Evolutionary conservation across 2,113 vertebrate genomes (phyloP).

Genomic region (Epinephelus cyanopodus): DNA sequence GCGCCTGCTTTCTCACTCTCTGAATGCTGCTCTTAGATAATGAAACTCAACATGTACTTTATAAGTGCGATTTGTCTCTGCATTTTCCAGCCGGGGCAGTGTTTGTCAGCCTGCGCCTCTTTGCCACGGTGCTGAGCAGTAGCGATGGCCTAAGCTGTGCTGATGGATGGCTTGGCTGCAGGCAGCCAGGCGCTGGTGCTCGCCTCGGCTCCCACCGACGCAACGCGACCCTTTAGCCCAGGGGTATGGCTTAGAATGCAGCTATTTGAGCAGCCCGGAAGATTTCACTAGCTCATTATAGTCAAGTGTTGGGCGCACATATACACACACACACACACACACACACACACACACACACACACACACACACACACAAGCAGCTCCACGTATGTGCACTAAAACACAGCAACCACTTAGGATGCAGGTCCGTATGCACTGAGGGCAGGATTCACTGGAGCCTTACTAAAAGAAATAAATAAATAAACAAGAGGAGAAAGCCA

Average conservation of each 20-base stretch:
- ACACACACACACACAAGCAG: constrained; percentile 30
- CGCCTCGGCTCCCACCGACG: constrained; percentile 58
- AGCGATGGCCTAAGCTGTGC: constrained; percentile 69
- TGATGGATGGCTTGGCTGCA: constrained; percentile 75
- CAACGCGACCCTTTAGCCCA: constrained; percentile 63
- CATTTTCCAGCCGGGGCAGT: constrained; percentile 34
- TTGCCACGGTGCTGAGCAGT: constrained; percentile 68
- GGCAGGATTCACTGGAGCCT: constrained; percentile 38
- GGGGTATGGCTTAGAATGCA: constrained; percentile 72
- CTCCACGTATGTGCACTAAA: constrained; percentile 23
- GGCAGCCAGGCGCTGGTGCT: constrained; percentile 64
- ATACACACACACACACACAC: constrained; percentile 38
- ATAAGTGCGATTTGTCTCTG: constrained; percentile 60
- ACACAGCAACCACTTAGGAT: constrained; percentile 50
- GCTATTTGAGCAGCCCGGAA: constrained; percentile 76
- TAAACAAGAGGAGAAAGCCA: constrained; percentile 25
- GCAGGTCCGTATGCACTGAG: constrained; percentile 48
- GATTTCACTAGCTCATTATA: constrained; percentile 81
- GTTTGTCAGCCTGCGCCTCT: constrained; percentile 42
- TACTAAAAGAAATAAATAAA: background rate
- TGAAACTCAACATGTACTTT: constrained; percentile 61
- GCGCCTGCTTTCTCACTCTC: constrained; percentile 13
- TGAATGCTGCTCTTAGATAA: constrained; percentile 58
- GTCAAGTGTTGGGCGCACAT: constrained; percentile 49
- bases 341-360: constrained; percentile 32